Evolutionary conservation across 2,113 vertebrate species (phyloP).

Genomic region (Megaceryle maxima): DNA sequence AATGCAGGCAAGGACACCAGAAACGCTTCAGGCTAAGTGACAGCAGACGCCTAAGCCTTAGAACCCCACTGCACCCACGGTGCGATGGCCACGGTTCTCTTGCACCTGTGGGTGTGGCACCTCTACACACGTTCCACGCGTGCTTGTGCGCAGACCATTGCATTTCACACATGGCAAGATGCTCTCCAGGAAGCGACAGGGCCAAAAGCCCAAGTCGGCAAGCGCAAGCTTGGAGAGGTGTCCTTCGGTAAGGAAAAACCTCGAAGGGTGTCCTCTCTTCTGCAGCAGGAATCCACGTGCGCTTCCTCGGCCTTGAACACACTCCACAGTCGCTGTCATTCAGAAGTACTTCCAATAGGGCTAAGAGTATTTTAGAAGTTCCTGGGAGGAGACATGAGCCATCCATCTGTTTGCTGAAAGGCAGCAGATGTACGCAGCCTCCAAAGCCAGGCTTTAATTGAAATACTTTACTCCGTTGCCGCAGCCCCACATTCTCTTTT

Average conservation of each 20-base stretch:
- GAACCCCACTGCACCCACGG: not conserved
- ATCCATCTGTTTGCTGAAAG: slow-evolving; percentile 38
- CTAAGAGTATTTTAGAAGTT: not conserved
- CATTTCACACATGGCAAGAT: accelerated
- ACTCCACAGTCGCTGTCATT: not conserved
- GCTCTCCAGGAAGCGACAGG: not conserved
- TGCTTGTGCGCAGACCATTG: not conserved
- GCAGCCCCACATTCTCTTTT: not conserved
- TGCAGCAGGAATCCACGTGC: not conserved
- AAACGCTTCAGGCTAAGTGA: accelerated
- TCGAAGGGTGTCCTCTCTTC: not conserved
- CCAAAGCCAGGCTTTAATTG: slow-evolving; percentile 30
- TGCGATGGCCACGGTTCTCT: accelerated
- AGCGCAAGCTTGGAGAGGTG: not conserved
- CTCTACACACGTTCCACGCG: accelerated
- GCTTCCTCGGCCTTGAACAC: not conserved
- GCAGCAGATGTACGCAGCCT: not conserved
- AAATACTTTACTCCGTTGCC: not conserved
- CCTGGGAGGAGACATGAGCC: not conserved
- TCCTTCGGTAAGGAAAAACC: not conserved
- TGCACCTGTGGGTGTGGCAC: accelerated
- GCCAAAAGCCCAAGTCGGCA: not conserved
- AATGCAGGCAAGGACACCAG: not conserved
- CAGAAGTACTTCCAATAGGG: not conserved
- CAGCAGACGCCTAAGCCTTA: not conserved